Evolutionary conservation across 35 echinoderm and acorn worm genomes (phyloP).

Genomic region (Eucidaris tribuloides): DNA sequence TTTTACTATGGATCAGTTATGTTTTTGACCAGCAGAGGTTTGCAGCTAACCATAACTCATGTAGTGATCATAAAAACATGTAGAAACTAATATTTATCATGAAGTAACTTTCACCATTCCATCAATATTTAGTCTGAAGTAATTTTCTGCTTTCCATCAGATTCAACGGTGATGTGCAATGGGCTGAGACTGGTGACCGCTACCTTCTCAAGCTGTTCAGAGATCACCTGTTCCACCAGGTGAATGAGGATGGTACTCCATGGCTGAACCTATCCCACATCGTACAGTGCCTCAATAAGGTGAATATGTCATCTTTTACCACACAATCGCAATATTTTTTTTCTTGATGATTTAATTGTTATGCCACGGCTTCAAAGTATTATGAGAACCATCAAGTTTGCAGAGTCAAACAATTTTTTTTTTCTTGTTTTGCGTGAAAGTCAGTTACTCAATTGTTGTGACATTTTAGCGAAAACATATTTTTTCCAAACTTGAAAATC

Average conservation of each 20-base stretch:
- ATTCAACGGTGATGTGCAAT: conserved; percentile 85
- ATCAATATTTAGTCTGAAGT: too few relatives aligned
- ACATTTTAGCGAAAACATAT: not conserved
- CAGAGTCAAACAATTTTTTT: not conserved
- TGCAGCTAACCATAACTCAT: too few relatives aligned
- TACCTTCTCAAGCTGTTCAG: conserved; percentile 94
- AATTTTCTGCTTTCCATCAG: too few relatives aligned
- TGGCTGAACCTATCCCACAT: conserved; percentile 97
- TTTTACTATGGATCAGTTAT: too few relatives aligned
- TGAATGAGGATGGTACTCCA: conserved; percentile 71
- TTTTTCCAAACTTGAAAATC: not conserved
- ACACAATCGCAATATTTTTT: not conserved
- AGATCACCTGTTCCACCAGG: conserved; percentile 96
- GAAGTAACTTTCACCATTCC: too few relatives aligned
- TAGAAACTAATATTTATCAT: too few relatives aligned
- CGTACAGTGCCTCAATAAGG: conserved; percentile 96
- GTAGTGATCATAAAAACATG: too few relatives aligned
- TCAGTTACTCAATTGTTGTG: not conserved
- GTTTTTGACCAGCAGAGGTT: too few relatives aligned
- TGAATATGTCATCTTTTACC: not conserved
- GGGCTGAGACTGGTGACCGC: conserved; percentile 96
- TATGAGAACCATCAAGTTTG: not conserved
- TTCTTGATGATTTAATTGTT: not conserved
- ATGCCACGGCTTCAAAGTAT: not conserved
- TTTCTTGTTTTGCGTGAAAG: not conserved